phyloP scores from a whole-genome alignment of 2,113 vertebrate genomes.

The Microtus richardsoni region DNA sequence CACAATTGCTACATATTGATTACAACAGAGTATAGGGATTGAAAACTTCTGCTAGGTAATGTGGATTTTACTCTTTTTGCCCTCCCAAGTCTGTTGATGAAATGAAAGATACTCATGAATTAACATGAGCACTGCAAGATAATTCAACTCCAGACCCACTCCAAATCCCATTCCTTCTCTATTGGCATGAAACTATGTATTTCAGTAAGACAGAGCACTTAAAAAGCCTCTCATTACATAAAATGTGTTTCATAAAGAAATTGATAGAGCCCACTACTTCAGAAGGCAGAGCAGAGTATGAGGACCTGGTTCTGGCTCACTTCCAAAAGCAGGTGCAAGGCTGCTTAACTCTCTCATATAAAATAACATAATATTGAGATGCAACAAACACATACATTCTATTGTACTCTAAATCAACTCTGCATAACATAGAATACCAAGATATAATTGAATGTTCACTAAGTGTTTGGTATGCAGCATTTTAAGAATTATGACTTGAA shows the following conservation, averaged over 20 bases:
- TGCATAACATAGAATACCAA: background rate
- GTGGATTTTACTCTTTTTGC: background rate
- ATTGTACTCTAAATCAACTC: background rate
- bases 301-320: too few species aligned
- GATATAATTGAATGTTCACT: background rate
- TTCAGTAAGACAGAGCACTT: background rate
- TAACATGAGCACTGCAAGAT: background rate
- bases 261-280: background rate
- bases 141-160: background rate
- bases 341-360: background rate
- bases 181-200: background rate
- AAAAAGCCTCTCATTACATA: constrained; percentile 15
- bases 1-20: background rate
- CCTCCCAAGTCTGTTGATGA: background rate
- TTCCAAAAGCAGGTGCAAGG: background rate
- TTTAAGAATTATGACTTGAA: background rate
- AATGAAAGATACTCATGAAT: background rate
- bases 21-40: background rate
- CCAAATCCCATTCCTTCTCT: background rate
- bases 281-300: background rate
- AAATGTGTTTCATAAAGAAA: constrained; percentile 5
- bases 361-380: background rate
- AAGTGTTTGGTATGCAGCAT: background rate
- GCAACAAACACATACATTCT: background rate
- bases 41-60: background rate